Evolutionary conservation across 2,888 invertebrate species (phyloP).

Genomic region (Ferrisia virgata): DNA sequence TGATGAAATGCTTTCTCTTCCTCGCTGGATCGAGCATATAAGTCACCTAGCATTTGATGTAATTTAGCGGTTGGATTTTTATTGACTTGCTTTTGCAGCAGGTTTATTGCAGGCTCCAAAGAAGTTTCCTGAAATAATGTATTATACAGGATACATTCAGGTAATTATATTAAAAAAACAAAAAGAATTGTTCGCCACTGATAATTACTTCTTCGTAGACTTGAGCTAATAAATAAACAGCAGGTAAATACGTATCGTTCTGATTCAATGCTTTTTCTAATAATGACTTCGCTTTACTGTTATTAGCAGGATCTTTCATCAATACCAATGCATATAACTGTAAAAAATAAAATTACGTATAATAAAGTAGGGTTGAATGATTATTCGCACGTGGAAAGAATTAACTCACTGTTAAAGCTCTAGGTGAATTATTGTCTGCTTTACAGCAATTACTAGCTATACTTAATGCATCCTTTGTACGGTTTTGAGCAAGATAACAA

Average conservation of each 20-base stretch:
- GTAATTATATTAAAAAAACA: not conserved
- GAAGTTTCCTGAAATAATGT: constrained; percentile 57
- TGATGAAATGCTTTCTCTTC: constrained; percentile 68
- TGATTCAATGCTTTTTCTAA: constrained; percentile 70
- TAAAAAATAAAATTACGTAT: not conserved
- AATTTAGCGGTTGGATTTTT: constrained; percentile 62
- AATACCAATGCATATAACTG: constrained; percentile 74
- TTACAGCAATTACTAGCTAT: constrained; percentile 70
- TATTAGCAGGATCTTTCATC: constrained; percentile 63
- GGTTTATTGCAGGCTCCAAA: constrained; percentile 64
- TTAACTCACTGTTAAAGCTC: constrained; percentile 66
- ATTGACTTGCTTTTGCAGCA: constrained; percentile 66
- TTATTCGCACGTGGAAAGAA: not conserved
- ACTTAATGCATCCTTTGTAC: constrained; percentile 69
- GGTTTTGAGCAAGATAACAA: constrained; percentile 66
- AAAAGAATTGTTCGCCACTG: not conserved
- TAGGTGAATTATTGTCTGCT: constrained; percentile 67
- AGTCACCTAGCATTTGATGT: constrained; percentile 66
- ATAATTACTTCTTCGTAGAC: constrained; percentile 60
- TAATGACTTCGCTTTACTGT: constrained; percentile 64
- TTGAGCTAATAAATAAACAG: constrained; percentile 69
- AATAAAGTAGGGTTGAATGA: not conserved
- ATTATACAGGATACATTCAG: constrained; percentile 20
- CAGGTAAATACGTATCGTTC: constrained; percentile 69
- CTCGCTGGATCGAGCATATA: constrained; percentile 61